Base-by-base conservation (phyloP, 2,113 vertebrate genomes). In the Muscicapa adusta region DNA sequence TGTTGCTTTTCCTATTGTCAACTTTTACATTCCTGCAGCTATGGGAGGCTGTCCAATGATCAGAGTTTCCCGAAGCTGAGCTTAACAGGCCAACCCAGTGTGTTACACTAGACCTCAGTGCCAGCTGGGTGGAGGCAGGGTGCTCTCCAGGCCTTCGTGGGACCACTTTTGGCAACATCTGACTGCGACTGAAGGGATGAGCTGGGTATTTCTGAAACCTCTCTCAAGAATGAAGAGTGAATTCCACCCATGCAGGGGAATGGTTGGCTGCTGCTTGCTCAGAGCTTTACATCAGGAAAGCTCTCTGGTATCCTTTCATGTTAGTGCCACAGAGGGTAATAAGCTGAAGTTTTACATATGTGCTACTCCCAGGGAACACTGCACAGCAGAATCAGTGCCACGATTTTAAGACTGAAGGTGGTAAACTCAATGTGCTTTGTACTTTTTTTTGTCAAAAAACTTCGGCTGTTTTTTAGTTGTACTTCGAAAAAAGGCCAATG, bases 181-280 rank as follows among this genome's bases (percentile, higher is more conserved):
- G 2, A n/a, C 42, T 47, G 68, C 33, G 14, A 1, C 40, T 40
- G 40, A 68, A 56, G 76, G 33, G 26, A 36, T 51, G 53, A 14
- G 36, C 48, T 66, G 63, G 45, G 2, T 85, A 3, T 70, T 53
- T 73, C 80, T 54, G 53, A 51, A 50, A 14, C 47, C 73, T 93
- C 0, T 1, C 6, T 6, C 22, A 10, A 53, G 40, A 51, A 47
- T 8, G 0, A 5, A 56, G 75, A 31, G 16, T 34, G 63, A 28
- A 48, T 82, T 75, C 68, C 47, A 51, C 9, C 45, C 67, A 0
- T 40, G 54, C 66, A 51, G 60, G 31, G 1, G 4, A 40, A 20
- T 10, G 45, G 29, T 43, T 82, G 81, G 9, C 61, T 67, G 66
- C 53, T 71, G 61, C 61, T 40, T 31, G 36, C 17, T 40, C 38